phyloP scores from a whole-genome alignment of 2,888 invertebrate species.

The Aleiodes alternator region DNA sequence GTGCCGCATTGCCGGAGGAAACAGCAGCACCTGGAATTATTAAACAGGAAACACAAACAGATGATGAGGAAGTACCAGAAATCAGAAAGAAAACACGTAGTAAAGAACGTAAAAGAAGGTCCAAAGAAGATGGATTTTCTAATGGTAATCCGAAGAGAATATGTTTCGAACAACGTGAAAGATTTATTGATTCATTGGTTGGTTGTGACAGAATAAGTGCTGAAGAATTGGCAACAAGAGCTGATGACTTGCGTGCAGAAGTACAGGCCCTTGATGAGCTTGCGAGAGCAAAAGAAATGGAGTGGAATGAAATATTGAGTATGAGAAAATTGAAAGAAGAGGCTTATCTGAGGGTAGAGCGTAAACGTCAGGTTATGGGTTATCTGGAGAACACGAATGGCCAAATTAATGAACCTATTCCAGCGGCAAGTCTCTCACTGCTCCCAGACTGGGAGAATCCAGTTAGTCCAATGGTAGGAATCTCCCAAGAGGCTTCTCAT shows the following conservation, averaged over 20 bases:
- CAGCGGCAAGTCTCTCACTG: slow-evolving; percentile 65
- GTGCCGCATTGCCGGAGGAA: slow-evolving; percentile 71
- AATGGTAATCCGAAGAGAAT: slow-evolving; percentile 67
- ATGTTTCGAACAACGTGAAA: slow-evolving; percentile 69
- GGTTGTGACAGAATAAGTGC: slow-evolving; percentile 69
- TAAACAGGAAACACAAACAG: slow-evolving; percentile 58
- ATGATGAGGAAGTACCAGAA: slow-evolving; percentile 47
- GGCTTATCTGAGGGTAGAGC: slow-evolving; percentile 82
- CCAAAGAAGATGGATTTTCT: slow-evolving; percentile 59
- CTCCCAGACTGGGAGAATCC: slow-evolving; percentile 56
- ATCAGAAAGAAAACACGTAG: slow-evolving; percentile 58
- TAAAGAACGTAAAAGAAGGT: slow-evolving; percentile 62
- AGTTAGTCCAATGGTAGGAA: neutral
- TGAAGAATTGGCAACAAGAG: slow-evolving; percentile 68
- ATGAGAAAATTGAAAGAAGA: slow-evolving; percentile 91
- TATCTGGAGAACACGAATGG: slow-evolving; percentile 67
- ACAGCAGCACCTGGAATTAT: slow-evolving; percentile 61
- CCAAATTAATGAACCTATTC: slow-evolving; percentile 59
- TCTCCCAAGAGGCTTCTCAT: neutral
- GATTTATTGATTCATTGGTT: slow-evolving; percentile 68
- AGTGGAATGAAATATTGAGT: slow-evolving; percentile 90
- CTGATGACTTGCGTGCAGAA: slow-evolving; percentile 69
- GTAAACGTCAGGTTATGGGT: slow-evolving; percentile 81
- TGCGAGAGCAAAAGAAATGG: slow-evolving; percentile 88
- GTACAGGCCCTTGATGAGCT: slow-evolving; percentile 81